Conservation (phyloP, 2,113 vertebrate genomes). For the Seriola quinqueradiata region DNA sequence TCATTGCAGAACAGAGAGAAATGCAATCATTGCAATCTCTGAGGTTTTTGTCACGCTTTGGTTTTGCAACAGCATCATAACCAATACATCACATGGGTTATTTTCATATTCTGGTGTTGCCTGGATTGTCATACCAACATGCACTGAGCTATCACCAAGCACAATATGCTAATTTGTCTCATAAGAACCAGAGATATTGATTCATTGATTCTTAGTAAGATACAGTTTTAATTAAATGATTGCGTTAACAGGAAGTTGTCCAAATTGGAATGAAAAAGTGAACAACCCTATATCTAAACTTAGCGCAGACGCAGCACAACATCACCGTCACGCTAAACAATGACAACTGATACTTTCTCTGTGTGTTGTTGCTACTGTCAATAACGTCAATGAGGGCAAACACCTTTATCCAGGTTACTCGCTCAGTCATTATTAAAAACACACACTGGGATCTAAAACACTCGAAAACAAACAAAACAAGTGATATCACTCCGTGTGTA, state of each 20-base stretch:
- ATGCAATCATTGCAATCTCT: background rate
- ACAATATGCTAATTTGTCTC: background rate
- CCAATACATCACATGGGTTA: background rate
- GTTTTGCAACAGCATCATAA: background rate
- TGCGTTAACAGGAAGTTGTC: background rate
- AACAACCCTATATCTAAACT: background rate
- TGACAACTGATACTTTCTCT: background rate
- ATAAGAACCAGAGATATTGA: background rate
- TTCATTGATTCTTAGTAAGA: no score
- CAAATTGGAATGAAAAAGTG: background rate
- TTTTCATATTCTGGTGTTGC: background rate
- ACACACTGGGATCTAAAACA: constrained; percentile 7
- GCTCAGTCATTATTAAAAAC: constrained; percentile 29
- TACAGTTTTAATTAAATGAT: background rate
- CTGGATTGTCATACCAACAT: background rate
- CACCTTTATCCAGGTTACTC: background rate
- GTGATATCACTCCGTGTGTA: constrained; percentile 18
- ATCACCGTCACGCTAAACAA: background rate
- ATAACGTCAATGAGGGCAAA: constrained; percentile 21
- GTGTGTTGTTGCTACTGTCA: constrained; percentile 15
- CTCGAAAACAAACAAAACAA: constrained; percentile 28
- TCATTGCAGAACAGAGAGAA: background rate
- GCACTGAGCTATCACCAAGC: background rate
- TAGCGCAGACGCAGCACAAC: background rate
- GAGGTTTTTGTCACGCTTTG: background rate